These are phyloP conservation scores for Mastomys natalensis DNA, from an alignment of 2,113 vertebrate genomes.

Conservation along the genomic window DNA sequence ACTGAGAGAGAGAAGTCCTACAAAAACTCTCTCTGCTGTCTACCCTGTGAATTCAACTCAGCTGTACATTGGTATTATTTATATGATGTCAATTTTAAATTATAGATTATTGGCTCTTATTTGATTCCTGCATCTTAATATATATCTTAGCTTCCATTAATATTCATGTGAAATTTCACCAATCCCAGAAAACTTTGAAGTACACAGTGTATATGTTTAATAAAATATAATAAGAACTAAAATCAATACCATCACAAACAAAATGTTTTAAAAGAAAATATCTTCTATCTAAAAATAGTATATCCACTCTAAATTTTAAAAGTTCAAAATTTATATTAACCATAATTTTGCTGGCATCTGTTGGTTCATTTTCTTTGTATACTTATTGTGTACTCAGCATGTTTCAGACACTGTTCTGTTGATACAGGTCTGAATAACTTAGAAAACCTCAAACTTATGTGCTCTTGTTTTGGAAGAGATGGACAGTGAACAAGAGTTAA, in stretches of 20 bases:
- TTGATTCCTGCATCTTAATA: background rate
- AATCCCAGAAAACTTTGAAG: background rate
- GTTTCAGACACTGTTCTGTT: background rate
- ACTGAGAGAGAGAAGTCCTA: background rate
- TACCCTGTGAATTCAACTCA: background rate
- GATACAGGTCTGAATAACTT: background rate
- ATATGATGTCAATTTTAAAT: background rate
- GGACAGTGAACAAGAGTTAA: background rate
- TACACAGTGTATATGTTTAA: background rate
- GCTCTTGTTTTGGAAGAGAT: background rate
- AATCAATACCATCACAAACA: background rate
- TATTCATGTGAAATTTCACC: background rate
- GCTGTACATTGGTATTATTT: background rate
- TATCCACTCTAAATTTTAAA: background rate
- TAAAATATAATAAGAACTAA: background rate
- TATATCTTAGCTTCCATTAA: background rate
- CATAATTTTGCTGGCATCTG: background rate
- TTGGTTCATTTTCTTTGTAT: background rate
- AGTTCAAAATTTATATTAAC: background rate
- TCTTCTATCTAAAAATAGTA: background rate
- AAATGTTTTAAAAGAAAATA: conserved; percentile 45
- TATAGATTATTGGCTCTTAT: background rate
- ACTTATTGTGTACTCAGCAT: background rate
- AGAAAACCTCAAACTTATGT: background rate
- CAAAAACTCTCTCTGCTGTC: background rate